Evolutionary conservation across 2,113 vertebrate genomes (phyloP), one percentile per base, ranked within the genome.

Genomic region (Toxostoma redivivum): DNA sequence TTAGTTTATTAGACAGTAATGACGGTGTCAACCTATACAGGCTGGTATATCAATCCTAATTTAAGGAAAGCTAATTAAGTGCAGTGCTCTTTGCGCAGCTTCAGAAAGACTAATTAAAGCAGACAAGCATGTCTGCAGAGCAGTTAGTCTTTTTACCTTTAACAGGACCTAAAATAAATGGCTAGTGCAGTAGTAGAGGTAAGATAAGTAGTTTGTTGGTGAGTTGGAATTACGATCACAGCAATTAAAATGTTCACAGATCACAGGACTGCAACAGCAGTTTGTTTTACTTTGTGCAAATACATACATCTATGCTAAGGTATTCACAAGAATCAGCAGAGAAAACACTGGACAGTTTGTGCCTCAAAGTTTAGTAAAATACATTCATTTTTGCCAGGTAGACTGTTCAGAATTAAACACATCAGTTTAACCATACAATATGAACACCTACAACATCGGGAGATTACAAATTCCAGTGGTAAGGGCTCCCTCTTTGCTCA

Each of bases 11-110:
- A 81, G 37, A 72, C 37, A 64, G 64, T 69, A 86, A 95, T 0
- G 4, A 58, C 38, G 40, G 56, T 13, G 2, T 64, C 86, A 91
- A 84, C 48, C 28, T 57, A 74, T 13, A 80, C 38, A 65, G 67
- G 31, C 53, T 93, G 80, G 56, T 88, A 61, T 86, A 93, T 96
- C 95, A 92, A 94, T 96, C 80, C 88, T 93, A 93, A 96, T 93
- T 95, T 93, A 86, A 84, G 72, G 77, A 79, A 93, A 96, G 65
- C 77, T 93, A 96, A 96, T 97, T 92, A 95, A 89, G 53, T 74
- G 69, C 57, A 57, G n/a, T 81, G 92, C 80, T 74, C 72, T 84
- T 83, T 88, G 69, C 45, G 31, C 45, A 89, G 72, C 57, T 90
- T 91, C 94, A 83, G 42, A 53, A 71, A 93, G 88, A 54, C 86